Evolutionary conservation across 2,113 vertebrate genomes (phyloP), one percentile per base, ranked within the genome.

Genomic region (Trematomus loennbergii): DNA sequence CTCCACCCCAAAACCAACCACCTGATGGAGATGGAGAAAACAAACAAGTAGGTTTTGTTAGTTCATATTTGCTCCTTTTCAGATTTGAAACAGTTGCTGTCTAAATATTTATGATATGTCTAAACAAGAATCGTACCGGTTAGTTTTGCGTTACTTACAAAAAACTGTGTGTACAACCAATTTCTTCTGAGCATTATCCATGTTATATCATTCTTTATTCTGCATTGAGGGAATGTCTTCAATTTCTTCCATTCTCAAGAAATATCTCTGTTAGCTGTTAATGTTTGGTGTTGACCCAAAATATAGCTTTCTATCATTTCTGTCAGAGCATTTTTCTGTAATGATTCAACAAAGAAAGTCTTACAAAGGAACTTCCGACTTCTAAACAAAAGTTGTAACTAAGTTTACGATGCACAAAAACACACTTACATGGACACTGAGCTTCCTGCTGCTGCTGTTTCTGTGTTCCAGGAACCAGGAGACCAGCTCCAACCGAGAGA

Each of bases 1-100:
- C 2, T 97, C 88, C 60, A 94, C 92, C 13, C 98, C 98, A 57
- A 95, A 98, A 46, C 98, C 98, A 61, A 97, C 96, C 78, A 99
- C 97, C 97, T 99, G 93, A 49, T 5, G 1, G 16, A 22, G 12
- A 10, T 12, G 1, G 17, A 18, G 5, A 9, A 17, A 48, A 52
- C 12, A 48, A 3, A 48, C 1, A 0, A 0, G 46, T 11, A 16
- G 17, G 17, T 17, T 59, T 17, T 17, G 3, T 29, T 29, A 59
- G 12, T 22, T 13, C 0, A 16, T 2, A 36, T 36, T 15, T 5
- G 3, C 3, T 9, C 20, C 22, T 5, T 43, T 3, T 46, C 18
- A 3, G 20, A 48, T 16, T 43, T 15, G 29, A 60, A 36, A 33
- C 57, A 4, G 57, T 40, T 22, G 22, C 22, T 22, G 29, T 29